Evolutionary conservation across 2,888 invertebrate species (phyloP).

Genomic region (Cryptocephalus moraei): DNA sequence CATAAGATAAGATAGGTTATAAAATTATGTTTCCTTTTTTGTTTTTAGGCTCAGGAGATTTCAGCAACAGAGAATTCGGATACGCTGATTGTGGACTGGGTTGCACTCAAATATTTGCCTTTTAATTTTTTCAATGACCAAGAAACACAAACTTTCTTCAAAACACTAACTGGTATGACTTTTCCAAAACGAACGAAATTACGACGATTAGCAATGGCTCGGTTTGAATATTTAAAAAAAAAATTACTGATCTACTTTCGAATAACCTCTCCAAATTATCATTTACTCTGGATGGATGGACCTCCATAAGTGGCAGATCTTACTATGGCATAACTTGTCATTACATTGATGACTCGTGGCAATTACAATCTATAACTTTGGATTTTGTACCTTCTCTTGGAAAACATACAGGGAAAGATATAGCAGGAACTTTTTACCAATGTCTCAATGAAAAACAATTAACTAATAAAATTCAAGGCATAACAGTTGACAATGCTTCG

Average conservation of each 20-base stretch:
- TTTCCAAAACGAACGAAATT: slow-evolving; percentile 4
- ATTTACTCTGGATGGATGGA: slow-evolving; percentile 21
- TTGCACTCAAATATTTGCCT: slow-evolving; percentile 7
- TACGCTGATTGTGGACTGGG: slow-evolving; percentile 10
- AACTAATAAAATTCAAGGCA: slow-evolving; percentile 16
- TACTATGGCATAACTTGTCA: slow-evolving; percentile 21
- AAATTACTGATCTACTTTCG: not conserved
- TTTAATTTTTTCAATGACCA: slow-evolving; percentile 10
- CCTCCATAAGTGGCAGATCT: slow-evolving; percentile 14
- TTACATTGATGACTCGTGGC: too few species aligned
- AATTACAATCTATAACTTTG: too few species aligned
- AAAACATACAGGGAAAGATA: slow-evolving; percentile 20
- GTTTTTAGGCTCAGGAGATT: too few species aligned
- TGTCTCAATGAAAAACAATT: slow-evolving; percentile 9
- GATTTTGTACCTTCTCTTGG: too few species aligned
- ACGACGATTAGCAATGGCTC: not conserved
- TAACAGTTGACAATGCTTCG: slow-evolving; percentile 16
- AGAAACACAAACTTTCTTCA: slow-evolving; percentile 5
- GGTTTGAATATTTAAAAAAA: slow-evolving; percentile 1
- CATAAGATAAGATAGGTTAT: too few species aligned
- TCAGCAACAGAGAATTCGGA: too few species aligned
- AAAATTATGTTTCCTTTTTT: too few species aligned
- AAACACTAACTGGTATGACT: not conserved
- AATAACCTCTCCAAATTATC: slow-evolving; percentile 8
- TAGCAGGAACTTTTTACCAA: slow-evolving; percentile 13